These are phyloP conservation scores for Drosophila miranda DNA, from an alignment of 1,140 invertebrate species.

Conservation along the genomic window DNA sequence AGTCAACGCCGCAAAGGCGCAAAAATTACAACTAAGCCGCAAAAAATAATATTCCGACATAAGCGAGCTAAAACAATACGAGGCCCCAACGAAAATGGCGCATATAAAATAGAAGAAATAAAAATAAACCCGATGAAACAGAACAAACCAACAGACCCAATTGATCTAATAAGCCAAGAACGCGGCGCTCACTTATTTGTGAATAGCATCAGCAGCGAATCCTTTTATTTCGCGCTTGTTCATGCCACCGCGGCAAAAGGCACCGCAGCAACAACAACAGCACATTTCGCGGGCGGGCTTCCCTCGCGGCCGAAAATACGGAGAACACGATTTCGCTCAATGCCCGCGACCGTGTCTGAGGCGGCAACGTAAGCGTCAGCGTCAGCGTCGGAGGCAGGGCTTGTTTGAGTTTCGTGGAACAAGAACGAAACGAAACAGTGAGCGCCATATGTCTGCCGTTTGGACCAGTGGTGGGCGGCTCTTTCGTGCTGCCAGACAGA, in stretches of 20 bases:
- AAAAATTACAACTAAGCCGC: constrained; percentile 14
- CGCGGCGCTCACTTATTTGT: constrained; percentile 56
- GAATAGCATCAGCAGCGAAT: constrained; percentile 38
- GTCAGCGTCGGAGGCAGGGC: background rate
- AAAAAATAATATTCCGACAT: constrained; percentile 24
- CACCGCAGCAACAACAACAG: constrained; percentile 48
- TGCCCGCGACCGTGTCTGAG: background rate
- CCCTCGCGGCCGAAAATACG: constrained; percentile 45
- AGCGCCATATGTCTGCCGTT: constrained; percentile 50
- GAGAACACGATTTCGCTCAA: constrained; percentile 48
- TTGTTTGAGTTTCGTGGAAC: constrained; percentile 39
- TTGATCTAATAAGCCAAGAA: constrained; percentile 76
- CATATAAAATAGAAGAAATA: constrained; percentile 39
- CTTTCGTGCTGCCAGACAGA: constrained; percentile 16
- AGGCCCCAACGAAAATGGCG: constrained; percentile 36
- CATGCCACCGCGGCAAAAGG: constrained; percentile 32
- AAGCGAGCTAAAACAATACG: constrained; percentile 62
- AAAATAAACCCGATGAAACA: constrained; percentile 42
- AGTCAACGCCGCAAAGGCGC: background rate
- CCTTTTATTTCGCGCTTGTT: constrained; percentile 47
- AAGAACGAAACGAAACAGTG: constrained; percentile 21
- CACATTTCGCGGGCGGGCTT: constrained; percentile 65
- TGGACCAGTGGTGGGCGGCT: constrained; percentile 15
- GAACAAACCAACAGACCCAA: constrained; percentile 67
- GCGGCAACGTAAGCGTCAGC: too few species aligned